Conservation (phyloP, 2,797 vertebrate species). For the Coreius guichenoti region DNA sequence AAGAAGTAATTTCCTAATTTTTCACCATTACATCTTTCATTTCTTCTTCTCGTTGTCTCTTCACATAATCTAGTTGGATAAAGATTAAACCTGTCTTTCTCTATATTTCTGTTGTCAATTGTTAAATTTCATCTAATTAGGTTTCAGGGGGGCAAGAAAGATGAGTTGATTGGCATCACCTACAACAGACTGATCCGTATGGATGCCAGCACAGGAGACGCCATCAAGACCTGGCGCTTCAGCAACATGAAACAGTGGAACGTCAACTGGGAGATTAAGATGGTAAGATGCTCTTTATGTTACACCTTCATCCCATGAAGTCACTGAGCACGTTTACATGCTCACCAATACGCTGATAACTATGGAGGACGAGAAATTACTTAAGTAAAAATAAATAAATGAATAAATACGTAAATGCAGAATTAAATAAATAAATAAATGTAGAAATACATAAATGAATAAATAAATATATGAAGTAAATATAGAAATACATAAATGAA, state of each 20-base stretch:
- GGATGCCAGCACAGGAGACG: slow-evolving; percentile 92
- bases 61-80: no score
- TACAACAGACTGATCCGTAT: slow-evolving; percentile 97
- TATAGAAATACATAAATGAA: no score
- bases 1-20: no score
- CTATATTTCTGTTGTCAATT: neutral
- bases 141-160: slow-evolving; percentile 95
- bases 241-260: slow-evolving; percentile 99
- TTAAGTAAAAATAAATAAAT: no score
- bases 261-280: slow-evolving; percentile 99
- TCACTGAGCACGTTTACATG: neutral
- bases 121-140: slow-evolving; percentile 67
- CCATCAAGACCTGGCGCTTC: slow-evolving; percentile 98
- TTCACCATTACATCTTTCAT: no score
- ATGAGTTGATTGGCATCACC: slow-evolving; percentile 96
- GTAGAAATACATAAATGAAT: no score
- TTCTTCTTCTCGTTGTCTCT: no score
- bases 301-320: neutral
- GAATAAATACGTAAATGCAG: no score
- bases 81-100: neutral
- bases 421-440: no score
- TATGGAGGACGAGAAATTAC: no score
- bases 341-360: no score
- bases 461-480: no score
- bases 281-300: slow-evolving; percentile 78